Evolutionary conservation across 2,888 invertebrate species (phyloP), one percentile per base, ranked within the genome.

Genomic region (Cephalotes varians): DNA sequence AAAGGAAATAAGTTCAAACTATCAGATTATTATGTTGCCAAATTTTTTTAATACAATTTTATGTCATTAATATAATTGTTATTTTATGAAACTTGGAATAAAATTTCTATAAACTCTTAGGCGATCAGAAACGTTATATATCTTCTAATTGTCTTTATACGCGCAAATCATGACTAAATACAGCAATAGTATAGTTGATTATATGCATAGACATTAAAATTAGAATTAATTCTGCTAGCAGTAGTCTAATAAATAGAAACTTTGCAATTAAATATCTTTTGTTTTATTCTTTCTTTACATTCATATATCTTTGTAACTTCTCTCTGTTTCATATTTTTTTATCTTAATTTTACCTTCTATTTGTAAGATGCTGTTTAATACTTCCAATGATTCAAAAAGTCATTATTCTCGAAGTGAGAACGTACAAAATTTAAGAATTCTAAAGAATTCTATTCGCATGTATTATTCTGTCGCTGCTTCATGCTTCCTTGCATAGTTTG

Each of bases 331-430:
- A 25, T 25, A 28, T 40, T 64, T 40, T 44, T 44, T 15, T 5
- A 34, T 2, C 12, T 21, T 47, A 47, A 67, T 49, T 31, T 34
- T 49, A 21, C 21, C 49, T 69, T 21, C 2, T 15, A 64, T 25
- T 37, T 25, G 25, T 15, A 40, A 64, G 40, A 64, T 25, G 3
- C n/a, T 51, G n/a, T 51, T 51, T 5, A 51, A 15, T 56, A 28
- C 58, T 21, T 62, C 21, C 25, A 40, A 64, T 64, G 2, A 15
- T 25, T 40, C 1, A 64, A 40, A 4, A 25, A 64, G 15, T 3
- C 15, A 64, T 44, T 7, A 28, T 62, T 44, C 2, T 58, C 9
- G 88, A 87, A 67, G 84, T 79, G 15, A 12, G n/a, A 7, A 44
- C 37, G 37, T 47, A 21, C 51, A 64, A 81, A 6, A 71, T 49